A percentile compares a stretch with the other conserved stretches of the same genome.
Conservation (phyloP, 2,888 invertebrate species). For the Crocallis elinguaria region DNA sequence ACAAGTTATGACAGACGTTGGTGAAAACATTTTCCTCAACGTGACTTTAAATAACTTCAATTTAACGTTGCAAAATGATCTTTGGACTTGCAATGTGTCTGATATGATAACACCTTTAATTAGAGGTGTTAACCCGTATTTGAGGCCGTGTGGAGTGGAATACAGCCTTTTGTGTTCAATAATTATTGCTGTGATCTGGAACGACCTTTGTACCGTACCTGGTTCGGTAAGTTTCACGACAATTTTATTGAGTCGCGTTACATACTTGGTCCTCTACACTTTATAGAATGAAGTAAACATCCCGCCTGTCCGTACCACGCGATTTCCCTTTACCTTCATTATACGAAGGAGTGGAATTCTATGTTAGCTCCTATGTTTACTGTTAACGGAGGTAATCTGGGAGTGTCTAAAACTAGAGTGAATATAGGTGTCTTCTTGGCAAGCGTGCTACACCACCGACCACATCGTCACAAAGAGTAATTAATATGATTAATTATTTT, state of each 20-base stretch:
- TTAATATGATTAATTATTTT: too few relatives aligned
- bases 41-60: constrained; percentile 44
- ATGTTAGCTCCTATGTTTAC: too few relatives aligned
- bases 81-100: constrained; percentile 74
- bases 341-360: too few relatives aligned
- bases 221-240: constrained; percentile 65
- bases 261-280: neutral
- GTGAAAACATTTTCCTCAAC: constrained; percentile 39
- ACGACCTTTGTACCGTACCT: constrained; percentile 86
- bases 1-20: constrained; percentile 23
- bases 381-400: too few relatives aligned
- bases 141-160: constrained; percentile 93
- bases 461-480: too few relatives aligned
- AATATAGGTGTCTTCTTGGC: too few relatives aligned
- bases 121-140: constrained; percentile 88
- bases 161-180: constrained; percentile 93
- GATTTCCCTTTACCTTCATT: too few relatives aligned
- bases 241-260: constrained; percentile 20
- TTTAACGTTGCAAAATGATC: constrained; percentile 47
- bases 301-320: too few relatives aligned
- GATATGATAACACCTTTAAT: constrained; percentile 86
- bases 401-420: too few relatives aligned
- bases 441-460: too few relatives aligned
- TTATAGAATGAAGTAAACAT: constrained; percentile 15
- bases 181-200: constrained; percentile 92